Percentiles rank a stretch among this genome's conserved stretches.
Conservation (phyloP, 1,140 invertebrate genomes). For the Drosophila lowei region DNA sequence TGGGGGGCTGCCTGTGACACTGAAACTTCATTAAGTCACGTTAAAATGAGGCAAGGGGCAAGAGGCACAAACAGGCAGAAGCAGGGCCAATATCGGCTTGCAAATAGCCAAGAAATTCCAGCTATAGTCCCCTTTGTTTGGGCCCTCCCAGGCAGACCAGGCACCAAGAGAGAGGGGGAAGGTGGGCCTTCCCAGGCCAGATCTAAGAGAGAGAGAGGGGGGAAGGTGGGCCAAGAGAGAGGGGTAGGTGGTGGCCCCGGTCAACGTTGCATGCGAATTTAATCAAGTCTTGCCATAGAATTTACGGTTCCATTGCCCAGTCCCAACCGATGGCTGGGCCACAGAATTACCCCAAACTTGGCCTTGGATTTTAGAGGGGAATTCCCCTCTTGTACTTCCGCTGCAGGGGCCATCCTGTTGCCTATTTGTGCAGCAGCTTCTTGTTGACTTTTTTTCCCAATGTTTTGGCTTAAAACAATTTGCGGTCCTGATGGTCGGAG, state of each 20-base stretch:
- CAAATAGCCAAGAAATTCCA: slow-evolving; percentile 53
- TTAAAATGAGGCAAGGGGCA: slow-evolving; percentile 54
- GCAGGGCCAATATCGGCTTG: slow-evolving; percentile 15
- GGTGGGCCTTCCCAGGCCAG: too few species aligned
- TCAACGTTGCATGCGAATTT: slow-evolving; percentile 77
- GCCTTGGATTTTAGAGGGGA: slow-evolving; percentile 25
- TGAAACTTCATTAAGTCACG: slow-evolving; percentile 81
- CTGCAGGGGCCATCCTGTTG: slow-evolving; percentile 16
- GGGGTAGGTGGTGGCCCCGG: background rate
- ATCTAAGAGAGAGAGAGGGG: too few species aligned
- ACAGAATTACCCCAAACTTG: slow-evolving; percentile 49
- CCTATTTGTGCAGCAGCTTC: slow-evolving; percentile 15
- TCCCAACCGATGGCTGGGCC: background rate
- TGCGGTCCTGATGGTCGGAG: slow-evolving; percentile 39
- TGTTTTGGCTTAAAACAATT: slow-evolving; percentile 66
- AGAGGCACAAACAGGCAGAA: slow-evolving; percentile 2
- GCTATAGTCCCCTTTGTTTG: slow-evolving; percentile 50
- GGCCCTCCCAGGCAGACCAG: slow-evolving; percentile 19
- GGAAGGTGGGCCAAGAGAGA: too few species aligned
- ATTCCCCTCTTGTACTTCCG: background rate
- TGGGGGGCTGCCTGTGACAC: slow-evolving; percentile 52
- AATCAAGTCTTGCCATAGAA: slow-evolving; percentile 83
- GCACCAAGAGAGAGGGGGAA: too few species aligned
- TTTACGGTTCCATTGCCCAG: slow-evolving; percentile 67
- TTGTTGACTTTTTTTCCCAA: slow-evolving; percentile 17